Percentiles rank a stretch among this genome's conserved stretches.
Evolutionary conservation across 2,797 vertebrate species (phyloP).

Genomic region (Hylomyscus alleni): DNA sequence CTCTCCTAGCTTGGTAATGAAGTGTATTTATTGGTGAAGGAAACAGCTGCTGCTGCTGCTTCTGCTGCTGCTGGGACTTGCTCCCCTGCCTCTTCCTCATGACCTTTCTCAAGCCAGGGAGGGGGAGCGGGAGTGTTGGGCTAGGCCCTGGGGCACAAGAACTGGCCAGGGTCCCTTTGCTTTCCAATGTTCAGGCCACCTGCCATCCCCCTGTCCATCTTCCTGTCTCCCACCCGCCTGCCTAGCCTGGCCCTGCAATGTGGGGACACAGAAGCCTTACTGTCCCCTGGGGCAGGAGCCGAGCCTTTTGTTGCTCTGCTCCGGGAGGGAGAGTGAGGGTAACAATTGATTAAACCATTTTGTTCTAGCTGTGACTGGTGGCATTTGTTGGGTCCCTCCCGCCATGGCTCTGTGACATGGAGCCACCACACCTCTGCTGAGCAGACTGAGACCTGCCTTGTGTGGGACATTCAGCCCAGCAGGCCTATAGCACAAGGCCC

Average conservation of each 20-base stretch:
- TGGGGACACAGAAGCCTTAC: conserved; percentile 90
- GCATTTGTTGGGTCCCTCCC: conserved; percentile 74
- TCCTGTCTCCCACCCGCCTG: conserved; percentile 13
- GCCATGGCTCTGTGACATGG: conserved; percentile 9
- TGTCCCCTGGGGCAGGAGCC: conserved; percentile 88
- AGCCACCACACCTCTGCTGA: neutral
- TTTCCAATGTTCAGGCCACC: conserved; percentile 79
- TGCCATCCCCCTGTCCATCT: conserved; percentile 67
- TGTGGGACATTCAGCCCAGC: neutral
- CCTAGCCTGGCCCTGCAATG: conserved; percentile 80
- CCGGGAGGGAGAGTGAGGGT: conserved; percentile 90
- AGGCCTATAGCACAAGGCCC: neutral
- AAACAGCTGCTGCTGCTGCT: conserved; percentile 86
- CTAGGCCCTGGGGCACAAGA: conserved; percentile 72
- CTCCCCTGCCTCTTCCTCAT: conserved; percentile 80
- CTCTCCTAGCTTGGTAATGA: conserved; percentile 85
- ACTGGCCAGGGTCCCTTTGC: conserved; percentile 73
- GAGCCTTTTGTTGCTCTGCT: conserved; percentile 90
- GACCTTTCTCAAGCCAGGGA: conserved; percentile 80
- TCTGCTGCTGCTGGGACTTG: conserved; percentile 83
- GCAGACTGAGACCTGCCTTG: neutral
- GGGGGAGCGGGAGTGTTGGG: conserved; percentile 59
- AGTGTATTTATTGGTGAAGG: conserved; percentile 90
- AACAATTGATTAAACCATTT: conserved; percentile 88
- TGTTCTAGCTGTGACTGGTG: conserved; percentile 83